A percentile compares a stretch with the other conserved stretches of the same genome.
Conservation (phyloP, 2,113 vertebrate genomes). For the Poicephalus gulielmi region DNA sequence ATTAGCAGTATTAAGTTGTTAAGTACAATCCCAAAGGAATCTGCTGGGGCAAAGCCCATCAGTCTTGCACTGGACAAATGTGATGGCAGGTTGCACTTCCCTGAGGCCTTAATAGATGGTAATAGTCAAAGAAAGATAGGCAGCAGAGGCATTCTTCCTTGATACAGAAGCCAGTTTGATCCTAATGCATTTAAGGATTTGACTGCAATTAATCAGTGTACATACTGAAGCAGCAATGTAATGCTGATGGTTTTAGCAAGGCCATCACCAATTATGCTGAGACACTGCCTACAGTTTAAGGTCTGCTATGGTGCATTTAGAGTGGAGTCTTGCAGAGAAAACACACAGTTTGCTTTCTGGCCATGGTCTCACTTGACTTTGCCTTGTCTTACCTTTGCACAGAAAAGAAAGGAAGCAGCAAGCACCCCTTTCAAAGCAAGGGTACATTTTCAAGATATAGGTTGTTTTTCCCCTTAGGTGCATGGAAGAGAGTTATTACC, state of each 20-base stretch:
- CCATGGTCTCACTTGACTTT: not conserved
- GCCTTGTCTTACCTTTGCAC: not conserved
- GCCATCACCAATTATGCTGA: not conserved
- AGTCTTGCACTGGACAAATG: not conserved
- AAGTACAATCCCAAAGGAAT: not conserved
- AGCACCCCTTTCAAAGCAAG: not conserved
- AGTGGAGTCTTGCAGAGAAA: not conserved
- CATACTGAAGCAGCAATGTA: not conserved
- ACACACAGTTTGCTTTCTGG: not conserved
- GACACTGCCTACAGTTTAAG: not conserved
- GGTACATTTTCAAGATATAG: not conserved
- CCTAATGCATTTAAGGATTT: not conserved
- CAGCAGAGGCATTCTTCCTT: not conserved
- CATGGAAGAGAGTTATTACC: not conserved
- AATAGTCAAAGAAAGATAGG: not conserved
- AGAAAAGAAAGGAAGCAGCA: not conserved
- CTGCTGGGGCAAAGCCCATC: not conserved
- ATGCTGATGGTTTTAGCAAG: not conserved
- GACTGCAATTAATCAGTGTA: conserved; percentile 5
- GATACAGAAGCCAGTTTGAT: not conserved
- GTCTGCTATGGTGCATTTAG: not conserved
- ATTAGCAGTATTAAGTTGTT: not conserved
- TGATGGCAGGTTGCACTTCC: not conserved
- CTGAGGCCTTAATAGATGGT: not conserved
- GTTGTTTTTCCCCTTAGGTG: not conserved